phyloP scores from a whole-genome alignment of 2,113 vertebrate species.

The Steatornis caripensis region DNA sequence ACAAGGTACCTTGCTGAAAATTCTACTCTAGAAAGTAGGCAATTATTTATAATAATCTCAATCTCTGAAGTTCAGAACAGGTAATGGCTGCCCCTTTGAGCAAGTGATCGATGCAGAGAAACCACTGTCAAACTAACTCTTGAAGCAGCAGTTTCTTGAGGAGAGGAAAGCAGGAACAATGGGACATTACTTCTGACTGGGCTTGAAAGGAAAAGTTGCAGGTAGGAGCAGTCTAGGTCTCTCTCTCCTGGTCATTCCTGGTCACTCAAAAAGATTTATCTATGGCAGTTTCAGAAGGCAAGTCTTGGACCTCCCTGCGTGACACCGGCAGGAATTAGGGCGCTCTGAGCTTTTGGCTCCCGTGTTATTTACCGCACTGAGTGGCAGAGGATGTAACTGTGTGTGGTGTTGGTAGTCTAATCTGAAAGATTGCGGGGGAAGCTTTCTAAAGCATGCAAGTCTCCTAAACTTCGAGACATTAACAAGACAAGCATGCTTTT shows the following conservation, averaged over 20 bases:
- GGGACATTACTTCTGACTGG: background rate
- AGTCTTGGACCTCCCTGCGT: background rate
- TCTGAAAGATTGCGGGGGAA: background rate
- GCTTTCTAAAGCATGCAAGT: background rate
- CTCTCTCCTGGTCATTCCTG: background rate
- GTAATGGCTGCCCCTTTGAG: background rate
- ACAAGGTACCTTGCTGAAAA: background rate
- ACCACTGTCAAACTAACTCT: background rate
- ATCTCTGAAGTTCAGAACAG: rapidly evolving
- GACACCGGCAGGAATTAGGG: background rate
- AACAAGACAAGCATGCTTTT: background rate
- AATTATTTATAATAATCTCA: background rate
- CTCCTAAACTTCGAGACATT: background rate
- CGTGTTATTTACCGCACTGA: rapidly evolving
- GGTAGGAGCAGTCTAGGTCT: background rate
- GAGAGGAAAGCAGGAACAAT: background rate
- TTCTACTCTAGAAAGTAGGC: background rate
- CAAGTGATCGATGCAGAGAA: background rate
- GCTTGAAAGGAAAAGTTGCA: background rate
- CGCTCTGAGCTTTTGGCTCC: background rate
- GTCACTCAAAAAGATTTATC: background rate
- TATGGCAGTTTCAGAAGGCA: background rate
- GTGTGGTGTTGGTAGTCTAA: background rate
- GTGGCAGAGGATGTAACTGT: background rate
- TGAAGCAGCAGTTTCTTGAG: background rate